Base-by-base conservation (phyloP, 2,888 invertebrate species). In the Epirrita christyi region DNA sequence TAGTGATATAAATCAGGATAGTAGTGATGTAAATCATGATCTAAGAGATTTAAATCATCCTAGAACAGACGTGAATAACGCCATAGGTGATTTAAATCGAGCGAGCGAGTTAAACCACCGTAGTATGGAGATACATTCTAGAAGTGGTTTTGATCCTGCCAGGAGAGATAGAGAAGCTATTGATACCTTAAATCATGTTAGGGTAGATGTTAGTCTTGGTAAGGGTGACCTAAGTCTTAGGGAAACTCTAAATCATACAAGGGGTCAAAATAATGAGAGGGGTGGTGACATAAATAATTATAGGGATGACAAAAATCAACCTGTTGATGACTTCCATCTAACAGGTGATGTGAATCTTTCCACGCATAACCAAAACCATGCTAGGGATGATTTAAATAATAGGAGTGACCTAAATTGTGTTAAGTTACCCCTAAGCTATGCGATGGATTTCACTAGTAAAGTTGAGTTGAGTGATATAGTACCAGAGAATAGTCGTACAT, bases 261-360 rank as follows among this genome's bases (percentile, higher is more conserved):
- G 14, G n/a, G 10, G n/a, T 11, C 28, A 46, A 6, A 29, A 14
- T 10, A 40, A 43, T 34, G 50, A 41, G 29, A 50, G 43, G 15
- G 14, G 11, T 0, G 10, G 10, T 28, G 13, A 37, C 8, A 21
- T 40, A 21, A 43, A 52, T 32, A 32, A 44, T 32, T 34, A 15
- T 13, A 43, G 8, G 1, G 27, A 34, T 41, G 15, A 32, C 9
- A 10, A 11, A 10, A 46, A 42, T 47, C 36, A n/a, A n/a, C n/a
- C n/a, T n/a, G n/a, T n/a, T n/a, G n/a, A n/a, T n/a, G n/a, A n/a
- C n/a, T n/a, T n/a, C n/a, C n/a, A 54, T 54, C 36, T 3, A 2
- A 42, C 21, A 29, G 11, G 3, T 36, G 36, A 36, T 11, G 14
- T 7, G 1, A 38, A 14, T 38, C 13, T 6, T 38, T 6, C 13